Evolutionary conservation across 2,113 vertebrate genomes (phyloP).

Genomic region (Paracanthobrama guichenoti): DNA sequence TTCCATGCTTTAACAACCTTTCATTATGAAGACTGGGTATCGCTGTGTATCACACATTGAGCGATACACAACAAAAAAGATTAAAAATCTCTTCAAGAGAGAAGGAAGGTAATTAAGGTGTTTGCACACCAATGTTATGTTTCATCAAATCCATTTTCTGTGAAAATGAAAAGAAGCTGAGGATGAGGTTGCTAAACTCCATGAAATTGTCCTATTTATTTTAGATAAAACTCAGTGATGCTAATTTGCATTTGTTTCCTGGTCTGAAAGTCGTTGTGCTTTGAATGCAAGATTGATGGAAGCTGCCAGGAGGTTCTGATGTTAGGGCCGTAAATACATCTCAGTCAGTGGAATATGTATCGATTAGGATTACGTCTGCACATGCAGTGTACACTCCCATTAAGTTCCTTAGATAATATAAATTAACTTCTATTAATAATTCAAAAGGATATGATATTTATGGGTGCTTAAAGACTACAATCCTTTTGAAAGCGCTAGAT

Average conservation of each 20-base stretch:
- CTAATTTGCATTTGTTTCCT: slow-evolving; percentile 57
- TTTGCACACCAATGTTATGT: slow-evolving; percentile 58
- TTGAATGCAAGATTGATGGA: slow-evolving; percentile 42
- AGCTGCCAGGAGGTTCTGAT: not conserved
- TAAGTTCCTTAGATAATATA: slow-evolving; percentile 22
- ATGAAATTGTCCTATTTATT: slow-evolving; percentile 65
- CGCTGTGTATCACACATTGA: slow-evolving; percentile 41
- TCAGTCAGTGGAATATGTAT: slow-evolving; percentile 2
- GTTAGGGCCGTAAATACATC: not conserved
- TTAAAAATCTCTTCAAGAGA: slow-evolving; percentile 51
- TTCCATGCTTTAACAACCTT: slow-evolving; percentile 42
- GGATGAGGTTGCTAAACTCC: slow-evolving; percentile 56
- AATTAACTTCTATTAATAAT: slow-evolving; percentile 42
- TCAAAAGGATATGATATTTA: slow-evolving; percentile 26
- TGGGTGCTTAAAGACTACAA: not conserved
- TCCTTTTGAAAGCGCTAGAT: slow-evolving; percentile 24
- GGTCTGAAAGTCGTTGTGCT: slow-evolving; percentile 44
- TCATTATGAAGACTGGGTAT: slow-evolving; percentile 46
- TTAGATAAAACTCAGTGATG: slow-evolving; percentile 55
- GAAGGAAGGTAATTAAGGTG: slow-evolving; percentile 56
- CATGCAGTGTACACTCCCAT: not conserved
- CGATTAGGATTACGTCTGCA: slow-evolving; percentile 6
- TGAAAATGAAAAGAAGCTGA: slow-evolving; percentile 60
- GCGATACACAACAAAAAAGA: slow-evolving; percentile 42
- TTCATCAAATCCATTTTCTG: slow-evolving; percentile 62